Conservation (phyloP, 2,888 invertebrate species). For the Synergus umbraculus region DNA sequence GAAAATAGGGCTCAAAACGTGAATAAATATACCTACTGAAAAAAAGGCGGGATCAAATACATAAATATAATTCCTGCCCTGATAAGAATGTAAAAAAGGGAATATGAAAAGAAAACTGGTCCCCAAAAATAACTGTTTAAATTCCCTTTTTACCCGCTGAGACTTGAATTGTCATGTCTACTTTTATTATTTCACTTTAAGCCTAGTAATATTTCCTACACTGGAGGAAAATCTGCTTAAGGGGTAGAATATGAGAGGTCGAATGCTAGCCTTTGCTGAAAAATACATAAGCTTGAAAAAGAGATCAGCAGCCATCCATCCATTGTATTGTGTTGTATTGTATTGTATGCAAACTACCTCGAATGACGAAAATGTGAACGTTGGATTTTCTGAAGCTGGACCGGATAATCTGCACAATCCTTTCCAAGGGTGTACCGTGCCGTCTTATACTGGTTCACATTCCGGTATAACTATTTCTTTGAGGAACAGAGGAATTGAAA, state of each 20-base stretch:
- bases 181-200: slow-evolving; percentile 1
- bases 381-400: slow-evolving; percentile 37
- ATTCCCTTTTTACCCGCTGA: not conserved
- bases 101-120: not conserved
- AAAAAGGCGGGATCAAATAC: no score
- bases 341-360: slow-evolving; percentile 31
- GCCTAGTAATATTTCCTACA: slow-evolving; percentile 12
- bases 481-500: slow-evolving; percentile 30
- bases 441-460: slow-evolving; percentile 34
- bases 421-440: slow-evolving; percentile 31
- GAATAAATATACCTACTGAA: no score
- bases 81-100: not conserved
- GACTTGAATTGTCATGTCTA: not conserved
- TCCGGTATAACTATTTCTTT: slow-evolving; percentile 38
- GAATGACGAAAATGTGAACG: slow-evolving; percentile 36
- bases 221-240: slow-evolving; percentile 18
- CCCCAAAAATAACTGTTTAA: not conserved
- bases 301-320: slow-evolving; percentile 28
- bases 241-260: not conserved
- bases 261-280: slow-evolving; percentile 22
- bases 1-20: no score
- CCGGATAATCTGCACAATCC: slow-evolving; percentile 39
- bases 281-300: slow-evolving; percentile 34
- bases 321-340: not conserved
- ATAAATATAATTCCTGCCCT: no score